Evolutionary conservation across 1,140 invertebrate species (phyloP).

Genomic region (Drosophila ambigua): DNA sequence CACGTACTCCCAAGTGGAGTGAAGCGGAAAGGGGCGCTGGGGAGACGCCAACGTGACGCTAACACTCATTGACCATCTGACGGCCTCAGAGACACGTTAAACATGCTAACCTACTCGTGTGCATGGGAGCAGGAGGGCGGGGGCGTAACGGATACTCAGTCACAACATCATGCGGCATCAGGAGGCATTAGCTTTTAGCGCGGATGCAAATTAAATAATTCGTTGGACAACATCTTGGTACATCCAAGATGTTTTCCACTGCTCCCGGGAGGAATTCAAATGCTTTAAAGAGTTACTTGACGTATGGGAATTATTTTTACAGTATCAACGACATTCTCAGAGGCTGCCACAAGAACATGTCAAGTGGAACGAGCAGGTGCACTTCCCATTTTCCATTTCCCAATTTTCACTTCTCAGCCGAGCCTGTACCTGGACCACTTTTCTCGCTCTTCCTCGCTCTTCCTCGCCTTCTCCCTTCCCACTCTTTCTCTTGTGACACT

Average conservation of each 20-base stretch:
- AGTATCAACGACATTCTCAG: conserved; percentile 7
- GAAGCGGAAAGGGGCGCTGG: conserved; percentile 2
- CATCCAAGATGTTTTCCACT: not conserved
- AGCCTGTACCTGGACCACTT: conserved; percentile 38
- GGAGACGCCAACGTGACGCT: conserved; percentile 64
- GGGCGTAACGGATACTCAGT: conserved; percentile 27
- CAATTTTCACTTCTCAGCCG: conserved; percentile 36
- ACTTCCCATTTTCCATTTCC: conserved; percentile 14
- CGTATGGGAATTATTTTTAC: too few species aligned
- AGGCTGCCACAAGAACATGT: conserved; percentile 34
- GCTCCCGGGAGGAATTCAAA: too few species aligned
- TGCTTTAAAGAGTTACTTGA: too few species aligned
- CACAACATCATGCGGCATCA: conserved; percentile 68
- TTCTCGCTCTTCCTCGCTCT: conserved; percentile 8
- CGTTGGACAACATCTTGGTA: conserved; percentile 33
- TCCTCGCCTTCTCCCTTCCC: conserved; percentile 5
- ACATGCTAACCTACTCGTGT: conserved; percentile 56
- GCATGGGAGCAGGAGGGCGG: conserved; percentile 9
- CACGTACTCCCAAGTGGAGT: conserved; percentile 51
- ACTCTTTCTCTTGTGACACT: conserved; percentile 32
- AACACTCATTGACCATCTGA: conserved; percentile 74
- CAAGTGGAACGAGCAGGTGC: conserved; percentile 42
- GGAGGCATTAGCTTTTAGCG: conserved; percentile 67
- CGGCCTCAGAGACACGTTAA: conserved; percentile 51
- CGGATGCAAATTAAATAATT: conserved; percentile 74